Evolutionary conservation across 1,140 invertebrate genomes (phyloP).

Genomic region (Caenorhabditis latens): DNA sequence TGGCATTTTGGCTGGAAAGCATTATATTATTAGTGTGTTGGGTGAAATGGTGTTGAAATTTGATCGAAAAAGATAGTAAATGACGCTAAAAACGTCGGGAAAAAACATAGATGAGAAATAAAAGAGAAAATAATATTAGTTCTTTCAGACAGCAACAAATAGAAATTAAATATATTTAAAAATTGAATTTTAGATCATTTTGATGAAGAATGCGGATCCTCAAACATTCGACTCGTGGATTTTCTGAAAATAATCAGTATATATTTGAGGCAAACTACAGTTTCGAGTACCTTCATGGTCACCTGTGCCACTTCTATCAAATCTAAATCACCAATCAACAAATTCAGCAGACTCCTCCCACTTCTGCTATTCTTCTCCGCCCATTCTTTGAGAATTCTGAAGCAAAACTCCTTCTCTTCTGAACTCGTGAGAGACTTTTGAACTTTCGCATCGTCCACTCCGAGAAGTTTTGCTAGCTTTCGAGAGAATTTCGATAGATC

Average conservation of each 20-base stretch:
- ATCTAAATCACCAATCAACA: constrained; percentile 20
- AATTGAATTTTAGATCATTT: too few relatives aligned
- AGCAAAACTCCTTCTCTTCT: neutral
- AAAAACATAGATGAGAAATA: neutral
- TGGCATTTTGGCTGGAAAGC: constrained; percentile 47
- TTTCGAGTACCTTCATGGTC: neutral
- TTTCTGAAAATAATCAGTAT: constrained; percentile 2
- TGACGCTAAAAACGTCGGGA: neutral
- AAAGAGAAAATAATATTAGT: too few relatives aligned
- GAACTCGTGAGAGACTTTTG: too few relatives aligned
- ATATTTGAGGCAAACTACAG: neutral
- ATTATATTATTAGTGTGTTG: too few relatives aligned
- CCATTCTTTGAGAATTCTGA: constrained; percentile 18
- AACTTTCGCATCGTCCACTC: neutral
- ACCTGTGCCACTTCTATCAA: constrained; percentile 13
- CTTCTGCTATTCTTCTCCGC: constrained; percentile 2
- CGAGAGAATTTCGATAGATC: constrained; percentile 2
- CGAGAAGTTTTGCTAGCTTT: neutral
- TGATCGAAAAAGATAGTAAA: neutral
- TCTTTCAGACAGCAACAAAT: too few relatives aligned
- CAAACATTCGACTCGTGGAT: neutral
- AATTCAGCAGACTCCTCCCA: constrained; percentile 18
- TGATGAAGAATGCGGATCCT: too few relatives aligned
- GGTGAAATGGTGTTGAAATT: neutral
- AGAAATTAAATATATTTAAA: too few relatives aligned